These are phyloP conservation scores for Druon quercuslanigerum DNA, from an alignment of 1,140 invertebrate genomes.

Conservation along the genomic window DNA sequence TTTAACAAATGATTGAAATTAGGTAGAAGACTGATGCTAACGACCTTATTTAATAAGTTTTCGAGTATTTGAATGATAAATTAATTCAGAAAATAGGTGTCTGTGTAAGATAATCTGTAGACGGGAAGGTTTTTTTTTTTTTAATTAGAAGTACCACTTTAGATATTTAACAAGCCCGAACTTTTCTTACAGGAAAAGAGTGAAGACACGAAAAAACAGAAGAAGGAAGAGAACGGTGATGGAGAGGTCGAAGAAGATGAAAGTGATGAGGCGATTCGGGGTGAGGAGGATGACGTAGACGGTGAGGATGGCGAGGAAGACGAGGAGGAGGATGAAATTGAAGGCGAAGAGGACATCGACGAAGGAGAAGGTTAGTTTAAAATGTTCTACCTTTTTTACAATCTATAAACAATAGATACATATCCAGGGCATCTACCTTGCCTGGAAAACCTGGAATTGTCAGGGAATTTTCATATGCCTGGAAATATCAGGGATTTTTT, in stretches of 20 bases:
- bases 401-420: no score
- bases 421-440: no score
- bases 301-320: slow-evolving; percentile 80
- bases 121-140: neutral
- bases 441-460: no score
- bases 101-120: no score
- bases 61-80: no score
- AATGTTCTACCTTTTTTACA: neutral
- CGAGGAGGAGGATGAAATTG: slow-evolving; percentile 82
- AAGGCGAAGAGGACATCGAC: slow-evolving; percentile 63
- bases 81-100: no score
- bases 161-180: neutral
- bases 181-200: slow-evolving; percentile 79
- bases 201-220: slow-evolving; percentile 85
- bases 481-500: no score
- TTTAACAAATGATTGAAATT: no score
- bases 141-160: neutral
- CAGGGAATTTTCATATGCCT: no score
- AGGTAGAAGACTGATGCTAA: no score
- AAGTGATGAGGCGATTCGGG: slow-evolving; percentile 81
- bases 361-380: slow-evolving; percentile 13
- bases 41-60: no score
- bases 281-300: slow-evolving; percentile 78
- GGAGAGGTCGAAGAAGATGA: slow-evolving; percentile 80
- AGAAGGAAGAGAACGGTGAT: slow-evolving; percentile 85